Percentiles rank a stretch among this genome's conserved stretches.
Conservation (phyloP, 2,113 vertebrate species). For the Rhinichthys klamathensis region DNA sequence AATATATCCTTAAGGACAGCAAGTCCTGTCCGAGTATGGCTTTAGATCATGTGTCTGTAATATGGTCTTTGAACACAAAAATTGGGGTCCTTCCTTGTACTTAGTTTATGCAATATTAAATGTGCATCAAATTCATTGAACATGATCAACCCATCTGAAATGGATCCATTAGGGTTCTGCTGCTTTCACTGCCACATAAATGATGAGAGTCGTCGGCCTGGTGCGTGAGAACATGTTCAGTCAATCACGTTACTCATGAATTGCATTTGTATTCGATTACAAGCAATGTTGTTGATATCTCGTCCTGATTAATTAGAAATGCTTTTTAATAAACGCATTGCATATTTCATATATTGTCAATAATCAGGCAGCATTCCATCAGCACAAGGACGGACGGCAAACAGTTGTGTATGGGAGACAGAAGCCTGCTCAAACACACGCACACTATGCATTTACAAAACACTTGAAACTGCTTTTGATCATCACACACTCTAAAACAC, state of each 20-base stretch:
- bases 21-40: no score
- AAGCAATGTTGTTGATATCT: constrained; percentile 22
- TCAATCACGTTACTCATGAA: constrained; percentile 38
- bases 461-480: background rate
- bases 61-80: no score
- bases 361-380: constrained; percentile 12
- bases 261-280: constrained; percentile 52
- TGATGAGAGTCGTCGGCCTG: background rate
- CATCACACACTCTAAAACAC: background rate
- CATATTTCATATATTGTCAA: constrained; percentile 23
- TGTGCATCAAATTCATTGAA: constrained; percentile 18
- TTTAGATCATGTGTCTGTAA: no score
- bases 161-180: background rate
- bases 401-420: background rate
- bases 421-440: background rate
- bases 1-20: background rate
- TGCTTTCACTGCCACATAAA: background rate
- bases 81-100: no score
- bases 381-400: background rate
- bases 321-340: constrained; percentile 39
- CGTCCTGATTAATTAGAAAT: constrained; percentile 32
- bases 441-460: constrained; percentile 1
- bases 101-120: background rate
- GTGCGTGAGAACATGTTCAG: background rate
- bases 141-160: background rate